Evolutionary conservation across 1,140 invertebrate species (phyloP), one percentile per base, ranked within the genome.

Genomic region (Yoshiicerus persimilis): DNA sequence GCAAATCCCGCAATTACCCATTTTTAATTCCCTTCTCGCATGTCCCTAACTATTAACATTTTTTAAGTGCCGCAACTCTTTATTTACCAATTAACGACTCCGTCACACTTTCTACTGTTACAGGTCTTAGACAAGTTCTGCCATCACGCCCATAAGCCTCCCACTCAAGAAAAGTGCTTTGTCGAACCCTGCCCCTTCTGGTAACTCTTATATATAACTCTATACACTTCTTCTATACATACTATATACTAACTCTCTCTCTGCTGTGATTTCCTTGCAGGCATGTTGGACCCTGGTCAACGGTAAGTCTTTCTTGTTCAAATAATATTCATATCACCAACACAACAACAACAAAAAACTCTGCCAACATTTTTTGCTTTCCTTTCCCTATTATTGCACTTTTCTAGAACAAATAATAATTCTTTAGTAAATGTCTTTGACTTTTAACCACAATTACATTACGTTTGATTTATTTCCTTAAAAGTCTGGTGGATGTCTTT

Each of bases 251-350:
- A n/a, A n/a, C n/a, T n/a, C n/a, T n/a, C n/a, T n/a, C n/a, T n/a
- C n/a, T n/a, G n/a, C n/a, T n/a, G n/a, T n/a, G n/a, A n/a, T n/a
- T n/a, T 93, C 96, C 97, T 34, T 94, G 94, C 90, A 98, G 97
- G 97, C 94, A 96, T 89, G 94, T 95, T 39, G 95, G 96, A 66
- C 94, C 95, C 84, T 98, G 97, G 97, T 97, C 96, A 88, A 95
- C 96, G 92, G 97, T 98, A 94, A 96, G 95, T 20, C 90, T 41
- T 9, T 85, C 20, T 11, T 30, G 2, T 77, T 30, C 11, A 36
- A 13, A 36, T 10, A 34, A 66, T n/a, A 5, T 27, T 3, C 62
- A 27, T 27, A 6, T 27, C 10, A 5, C 23, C 3, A 66, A 27
- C 4, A 11, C 1, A 4, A 20, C 1, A 11, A 8, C 11, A 41